These are phyloP conservation scores for Scomber colias DNA, from an alignment of 2,113 vertebrate species.

Conservation along the genomic window DNA sequence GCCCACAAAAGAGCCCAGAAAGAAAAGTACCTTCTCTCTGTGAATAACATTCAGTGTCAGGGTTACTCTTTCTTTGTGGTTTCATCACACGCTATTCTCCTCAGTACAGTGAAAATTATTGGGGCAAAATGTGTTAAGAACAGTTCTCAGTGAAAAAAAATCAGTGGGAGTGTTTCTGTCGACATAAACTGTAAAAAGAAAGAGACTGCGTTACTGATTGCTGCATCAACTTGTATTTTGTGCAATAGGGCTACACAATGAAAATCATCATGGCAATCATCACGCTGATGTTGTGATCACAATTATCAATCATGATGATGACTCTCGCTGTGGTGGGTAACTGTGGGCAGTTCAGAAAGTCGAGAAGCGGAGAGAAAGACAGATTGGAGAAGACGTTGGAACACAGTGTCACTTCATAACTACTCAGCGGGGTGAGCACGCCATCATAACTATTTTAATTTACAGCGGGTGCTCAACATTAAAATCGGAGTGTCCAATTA, in stretches of 20 bases:
- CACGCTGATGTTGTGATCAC: constrained; percentile 48
- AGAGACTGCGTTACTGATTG: background rate
- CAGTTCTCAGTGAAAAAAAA: background rate
- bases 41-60: constrained; percentile 13
- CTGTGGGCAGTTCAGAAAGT: constrained; percentile 13
- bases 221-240: constrained; percentile 26
- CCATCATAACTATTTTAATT: constrained; percentile 45
- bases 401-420: constrained; percentile 39
- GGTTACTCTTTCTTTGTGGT: constrained; percentile 13
- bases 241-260: constrained; percentile 18
- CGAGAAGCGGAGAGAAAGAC: constrained; percentile 3
- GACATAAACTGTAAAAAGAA: background rate
- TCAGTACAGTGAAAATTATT: constrained; percentile 5
- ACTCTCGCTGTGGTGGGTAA: constrained; percentile 24
- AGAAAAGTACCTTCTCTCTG: background rate
- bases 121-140: constrained; percentile 1
- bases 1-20: background rate
- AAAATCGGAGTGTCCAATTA: constrained; percentile 3
- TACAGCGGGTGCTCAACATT: constrained; percentile 41
- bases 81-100: constrained; percentile 14
- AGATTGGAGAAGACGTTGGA: constrained; percentile 37
- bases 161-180: background rate
- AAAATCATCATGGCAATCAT: constrained; percentile 23
- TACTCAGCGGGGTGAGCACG: constrained; percentile 17
- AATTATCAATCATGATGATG: constrained; percentile 50